Base-by-base conservation (phyloP, 2,797 vertebrate genomes). In the Paedocypris micromegethes region DNA sequence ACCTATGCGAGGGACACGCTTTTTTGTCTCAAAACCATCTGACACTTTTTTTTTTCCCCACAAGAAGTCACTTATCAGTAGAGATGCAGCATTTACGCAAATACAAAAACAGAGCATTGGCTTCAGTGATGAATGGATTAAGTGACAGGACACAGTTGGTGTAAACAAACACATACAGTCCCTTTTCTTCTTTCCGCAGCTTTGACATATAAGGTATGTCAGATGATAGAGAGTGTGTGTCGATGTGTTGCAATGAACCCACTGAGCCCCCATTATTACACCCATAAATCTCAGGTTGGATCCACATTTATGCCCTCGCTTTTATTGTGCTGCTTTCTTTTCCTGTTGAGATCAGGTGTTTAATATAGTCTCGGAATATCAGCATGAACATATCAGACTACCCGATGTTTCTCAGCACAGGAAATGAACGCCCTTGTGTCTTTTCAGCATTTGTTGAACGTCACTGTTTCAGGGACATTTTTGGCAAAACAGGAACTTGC, bases 251-350 rank as follows among this genome's bases (percentile, higher is more conserved):
- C 83, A 78, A 73, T 80, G 81, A 79, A 75, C 80, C 76, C 82
- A 81, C 82, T 74, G 81, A 85, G 83, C 80, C 83, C 80, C 80
- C 81, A 85, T 87, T 88, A 90, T 87, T 88, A 85, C 80, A 69
- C 50, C 79, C 79, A 89, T 89, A 87, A 90, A 88, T 89, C 87
- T 82, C 83, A 68, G 72, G 62, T 77, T 74, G 6, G 54, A 75
- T 67, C 69, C 46, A 7, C 41, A 4, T 43, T 66, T 3, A 40
- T 43, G 23, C 3, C 42, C 45, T 39, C 23, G 39, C 45, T 44
- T 48, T 62, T 61, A 62, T 49, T 52, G 49, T 60, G 40, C 37
- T 6, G 46, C 66, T 47, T 48, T 53, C 50, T 49, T 42, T 67
- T 41, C 9, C 4, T 39, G 44, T 48, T 42, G 56, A 77, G 72